These are phyloP conservation scores for Elmis aenea DNA, from an alignment of 2,888 invertebrate genomes.

Conservation along the genomic window DNA sequence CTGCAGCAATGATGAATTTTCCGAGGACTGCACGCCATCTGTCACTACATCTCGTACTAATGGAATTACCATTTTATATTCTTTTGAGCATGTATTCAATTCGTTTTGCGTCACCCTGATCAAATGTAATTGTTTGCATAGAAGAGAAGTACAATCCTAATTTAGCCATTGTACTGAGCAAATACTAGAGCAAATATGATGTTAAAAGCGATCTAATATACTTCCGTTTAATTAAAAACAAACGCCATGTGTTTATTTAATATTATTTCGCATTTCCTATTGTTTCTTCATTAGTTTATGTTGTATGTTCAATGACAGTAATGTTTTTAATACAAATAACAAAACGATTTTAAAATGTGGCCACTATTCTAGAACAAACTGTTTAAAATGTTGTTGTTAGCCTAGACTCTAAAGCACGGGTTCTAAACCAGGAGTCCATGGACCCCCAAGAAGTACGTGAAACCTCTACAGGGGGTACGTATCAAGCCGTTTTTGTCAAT, in stretches of 20 bases:
- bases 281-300: too few species aligned
- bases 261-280: conserved; percentile 4
- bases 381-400: too few species aligned
- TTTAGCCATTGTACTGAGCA: conserved; percentile 5
- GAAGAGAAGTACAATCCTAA: conserved; percentile 8
- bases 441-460: too few species aligned
- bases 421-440: too few species aligned
- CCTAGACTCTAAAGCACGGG: too few species aligned
- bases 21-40: conserved; percentile 15
- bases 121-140: conserved; percentile 9
- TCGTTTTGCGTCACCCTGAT: conserved; percentile 2
- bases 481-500: too few species aligned
- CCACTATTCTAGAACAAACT: background rate
- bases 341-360: conserved; percentile 1
- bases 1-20: conserved; percentile 9
- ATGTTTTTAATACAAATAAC: background rate
- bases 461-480: too few species aligned
- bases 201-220: conserved; percentile 8
- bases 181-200: conserved; percentile 7
- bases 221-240: conserved; percentile 8
- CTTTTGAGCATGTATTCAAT: conserved; percentile 2
- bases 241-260: conserved; percentile 7
- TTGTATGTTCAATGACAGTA: too few species aligned
- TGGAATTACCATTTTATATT: conserved; percentile 10
- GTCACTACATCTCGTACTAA: conserved; percentile 13